Evolutionary conservation across 2,888 invertebrate species (phyloP).

Genomic region (Agriopis aurantiaria): DNA sequence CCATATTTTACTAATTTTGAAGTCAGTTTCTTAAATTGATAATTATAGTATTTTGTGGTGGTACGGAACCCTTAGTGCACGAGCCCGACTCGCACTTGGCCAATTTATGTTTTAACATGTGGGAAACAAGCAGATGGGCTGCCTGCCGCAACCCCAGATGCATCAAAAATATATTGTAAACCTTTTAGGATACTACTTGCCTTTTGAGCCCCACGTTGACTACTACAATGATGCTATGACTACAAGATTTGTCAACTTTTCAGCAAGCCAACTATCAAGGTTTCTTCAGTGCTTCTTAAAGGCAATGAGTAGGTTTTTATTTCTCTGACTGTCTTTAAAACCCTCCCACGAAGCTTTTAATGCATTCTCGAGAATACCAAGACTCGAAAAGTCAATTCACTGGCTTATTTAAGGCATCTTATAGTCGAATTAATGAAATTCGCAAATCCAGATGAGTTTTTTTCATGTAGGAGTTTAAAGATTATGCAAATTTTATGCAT

Average conservation of each 20-base stretch:
- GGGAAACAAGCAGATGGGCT: too few species aligned
- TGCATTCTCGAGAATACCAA: constrained; percentile 47
- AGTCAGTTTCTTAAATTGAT: too few species aligned
- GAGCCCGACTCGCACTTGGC: too few species aligned
- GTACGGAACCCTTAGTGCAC: too few species aligned
- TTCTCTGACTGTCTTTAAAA: constrained; percentile 47
- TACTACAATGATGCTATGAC: neutral
- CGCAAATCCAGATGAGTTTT: constrained; percentile 49
- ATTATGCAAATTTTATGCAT: constrained; percentile 48
- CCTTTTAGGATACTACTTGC: too few species aligned
- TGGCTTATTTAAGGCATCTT: constrained; percentile 53
- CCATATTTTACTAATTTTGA: too few species aligned
- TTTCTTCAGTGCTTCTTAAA: constrained; percentile 34
- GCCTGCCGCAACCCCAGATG: too few species aligned
- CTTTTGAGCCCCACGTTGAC: too few species aligned
- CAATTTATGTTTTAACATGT: too few species aligned
- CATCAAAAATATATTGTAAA: too few species aligned
- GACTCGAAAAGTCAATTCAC: constrained; percentile 50
- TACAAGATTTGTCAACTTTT: constrained; percentile 39
- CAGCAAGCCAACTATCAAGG: constrained; percentile 48
- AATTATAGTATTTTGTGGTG: too few species aligned
- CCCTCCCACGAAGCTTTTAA: constrained; percentile 60
- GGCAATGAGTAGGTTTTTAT: constrained; percentile 42
- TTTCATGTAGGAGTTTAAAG: constrained; percentile 50
- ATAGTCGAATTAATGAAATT: constrained; percentile 56